Base-by-base conservation (phyloP, 2,113 vertebrate genomes). In the Toxostoma redivivum region DNA sequence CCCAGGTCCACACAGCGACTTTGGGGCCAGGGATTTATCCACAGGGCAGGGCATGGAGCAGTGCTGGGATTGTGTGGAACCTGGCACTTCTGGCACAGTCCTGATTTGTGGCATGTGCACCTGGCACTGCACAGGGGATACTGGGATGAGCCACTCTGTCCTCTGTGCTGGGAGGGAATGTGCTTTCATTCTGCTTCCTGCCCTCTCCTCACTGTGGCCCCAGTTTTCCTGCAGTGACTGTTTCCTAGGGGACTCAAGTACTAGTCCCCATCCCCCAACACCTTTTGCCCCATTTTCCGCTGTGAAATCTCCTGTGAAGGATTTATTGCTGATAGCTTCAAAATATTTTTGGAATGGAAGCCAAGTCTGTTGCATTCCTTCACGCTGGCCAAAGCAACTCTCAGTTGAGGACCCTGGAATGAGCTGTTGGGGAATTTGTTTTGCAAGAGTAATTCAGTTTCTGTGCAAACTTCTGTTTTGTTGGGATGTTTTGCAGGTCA, bases 41-140 rank as follows among this genome's bases (percentile, higher is more conserved):
- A 1, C 33, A 38, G 28, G 9, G 2, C 35, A 15, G 22, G 33
- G 22, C 64, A 90, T 0, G 3, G 71, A 86, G 58, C 12, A 11
- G 73, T 0, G 0, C 77, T 50, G 61, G 81, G 35, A 7, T 19
- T 0, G 0, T 4, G 10, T 5, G 10, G 14, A 12, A 22, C 4
- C 24, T 2, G 14, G 61, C 45, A 40, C 38, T 38, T 35, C 65
- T 2, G 9, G 25, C 33, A 45, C 35, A 15, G 73, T 18, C 25
- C 37, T 40, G 73, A 7, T 25, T 66, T 0, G 2, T 2, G 10
- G 15, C 54, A 22, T 1, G 4, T 11, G 31, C 24, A 8, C 45
- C 50, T 17, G 60, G 38, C 25, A 2, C 25, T 3, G 12, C 8
- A 2, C 40, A 24, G 18, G 9, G 33, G 14, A 10, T 1, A 2